phyloP scores from a whole-genome alignment of 35 echinoderm and acorn worm species.

The Apostichopus japonicus region DNA sequence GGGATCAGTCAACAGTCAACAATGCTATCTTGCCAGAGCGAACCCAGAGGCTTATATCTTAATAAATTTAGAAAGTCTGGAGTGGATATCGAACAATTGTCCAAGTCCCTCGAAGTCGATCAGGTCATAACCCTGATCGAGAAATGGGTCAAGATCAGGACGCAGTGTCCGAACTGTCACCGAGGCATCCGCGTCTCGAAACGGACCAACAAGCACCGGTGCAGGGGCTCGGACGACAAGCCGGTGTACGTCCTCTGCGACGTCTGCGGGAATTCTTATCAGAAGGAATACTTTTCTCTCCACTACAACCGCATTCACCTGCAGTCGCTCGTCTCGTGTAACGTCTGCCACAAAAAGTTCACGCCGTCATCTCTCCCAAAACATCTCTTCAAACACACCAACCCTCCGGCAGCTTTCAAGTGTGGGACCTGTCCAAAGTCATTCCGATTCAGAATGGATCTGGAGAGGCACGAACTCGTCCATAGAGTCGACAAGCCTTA shows the following conservation, averaged over 20 bases:
- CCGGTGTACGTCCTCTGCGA: slow-evolving; percentile 52
- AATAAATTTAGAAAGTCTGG: slow-evolving; percentile 34
- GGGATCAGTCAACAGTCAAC: neutral
- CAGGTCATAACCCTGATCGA: slow-evolving; percentile 15
- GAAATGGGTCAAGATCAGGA: slow-evolving; percentile 52
- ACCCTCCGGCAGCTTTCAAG: slow-evolving; percentile 46
- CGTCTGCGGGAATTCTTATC: slow-evolving; percentile 42
- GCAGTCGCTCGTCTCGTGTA: slow-evolving; percentile 9
- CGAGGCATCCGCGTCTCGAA: slow-evolving; percentile 44
- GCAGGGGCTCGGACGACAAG: slow-evolving; percentile 31
- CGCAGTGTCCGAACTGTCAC: slow-evolving; percentile 36
- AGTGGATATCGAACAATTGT: slow-evolving; percentile 44
- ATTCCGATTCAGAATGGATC: slow-evolving; percentile 43
- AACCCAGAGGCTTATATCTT: slow-evolving; percentile 9
- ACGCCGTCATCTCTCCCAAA: slow-evolving; percentile 44
- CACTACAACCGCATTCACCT: slow-evolving; percentile 47
- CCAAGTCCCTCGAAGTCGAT: slow-evolving; percentile 33
- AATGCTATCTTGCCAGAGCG: slow-evolving; percentile 8
- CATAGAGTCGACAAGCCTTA: slow-evolving; percentile 58
- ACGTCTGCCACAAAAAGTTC: slow-evolving; percentile 50
- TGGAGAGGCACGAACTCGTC: slow-evolving; percentile 44
- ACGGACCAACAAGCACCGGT: slow-evolving; percentile 44
- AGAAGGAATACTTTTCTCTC: slow-evolving; percentile 53
- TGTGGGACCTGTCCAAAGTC: slow-evolving; percentile 55
- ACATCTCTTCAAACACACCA: slow-evolving; percentile 53